Percentiles rank a stretch among this genome's conserved stretches.
These are phyloP conservation scores for Drosophila merina DNA, from an alignment of 2,888 invertebrate species.

Conservation along the genomic window DNA sequence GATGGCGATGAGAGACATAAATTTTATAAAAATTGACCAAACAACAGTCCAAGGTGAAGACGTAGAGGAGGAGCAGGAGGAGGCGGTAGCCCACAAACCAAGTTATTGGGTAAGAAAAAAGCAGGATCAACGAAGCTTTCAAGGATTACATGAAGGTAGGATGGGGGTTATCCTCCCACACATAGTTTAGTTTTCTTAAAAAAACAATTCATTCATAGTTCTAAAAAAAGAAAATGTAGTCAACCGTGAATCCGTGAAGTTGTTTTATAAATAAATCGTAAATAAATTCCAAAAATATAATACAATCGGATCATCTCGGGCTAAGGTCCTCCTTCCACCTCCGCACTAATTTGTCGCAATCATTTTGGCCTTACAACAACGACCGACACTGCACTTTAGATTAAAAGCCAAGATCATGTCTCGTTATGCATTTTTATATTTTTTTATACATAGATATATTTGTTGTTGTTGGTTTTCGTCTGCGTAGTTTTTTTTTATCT, in stretches of 20 bases:
- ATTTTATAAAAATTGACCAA: constrained; percentile 44
- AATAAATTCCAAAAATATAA: not conserved
- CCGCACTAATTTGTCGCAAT: not conserved
- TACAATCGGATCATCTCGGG: too few species aligned
- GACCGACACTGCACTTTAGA: constrained; percentile 10
- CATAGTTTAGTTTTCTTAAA: not conserved
- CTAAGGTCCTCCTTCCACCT: too few species aligned
- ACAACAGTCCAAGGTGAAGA: constrained; percentile 21
- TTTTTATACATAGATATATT: constrained; percentile 37
- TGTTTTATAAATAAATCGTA: not conserved
- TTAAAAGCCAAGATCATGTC: constrained; percentile 14
- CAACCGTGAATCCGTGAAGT: not conserved
- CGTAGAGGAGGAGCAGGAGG: not conserved
- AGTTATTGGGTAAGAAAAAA: constrained; percentile 10
- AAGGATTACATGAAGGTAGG: constrained; percentile 1
- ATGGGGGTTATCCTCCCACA: not conserved
- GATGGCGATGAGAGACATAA: constrained; percentile 26
- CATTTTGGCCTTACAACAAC: constrained; percentile 7
- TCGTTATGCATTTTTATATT: constrained; percentile 44
- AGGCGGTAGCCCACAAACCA: constrained; percentile 30
- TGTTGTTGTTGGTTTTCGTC: constrained; percentile 30
- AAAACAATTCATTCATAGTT: not conserved
- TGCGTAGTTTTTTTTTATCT: constrained; percentile 20
- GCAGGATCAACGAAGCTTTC: not conserved
- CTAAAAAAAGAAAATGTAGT: not conserved